A percentile compares a stretch with the other conserved stretches of the same genome.
These are phyloP conservation scores for Lycocorax pyrrhopterus DNA, from an alignment of 2,113 vertebrate genomes.

Conservation along the genomic window DNA sequence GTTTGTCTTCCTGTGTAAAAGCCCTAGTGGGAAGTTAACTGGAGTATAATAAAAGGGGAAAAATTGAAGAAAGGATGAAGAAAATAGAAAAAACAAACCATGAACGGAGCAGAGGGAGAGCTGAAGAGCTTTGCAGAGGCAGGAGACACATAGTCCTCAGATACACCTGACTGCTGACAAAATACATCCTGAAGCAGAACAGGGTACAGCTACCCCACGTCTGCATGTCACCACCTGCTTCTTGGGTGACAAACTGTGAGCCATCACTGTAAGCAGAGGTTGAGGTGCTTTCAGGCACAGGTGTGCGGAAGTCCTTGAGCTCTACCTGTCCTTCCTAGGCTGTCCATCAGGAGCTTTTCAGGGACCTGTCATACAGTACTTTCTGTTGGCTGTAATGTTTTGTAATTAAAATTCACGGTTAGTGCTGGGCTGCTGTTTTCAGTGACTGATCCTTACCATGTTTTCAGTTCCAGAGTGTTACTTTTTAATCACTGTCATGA, in stretches of 20 bases:
- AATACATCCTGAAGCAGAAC: background rate
- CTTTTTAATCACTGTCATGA: background rate
- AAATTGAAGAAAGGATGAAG: background rate
- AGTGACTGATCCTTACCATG: background rate
- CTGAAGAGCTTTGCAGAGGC: background rate
- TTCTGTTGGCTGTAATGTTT: background rate
- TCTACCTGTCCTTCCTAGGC: background rate
- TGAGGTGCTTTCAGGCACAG: background rate
- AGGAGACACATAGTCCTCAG: background rate
- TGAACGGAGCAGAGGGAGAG: background rate
- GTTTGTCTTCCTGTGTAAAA: background rate
- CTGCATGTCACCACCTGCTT: background rate
- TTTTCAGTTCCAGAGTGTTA: background rate
- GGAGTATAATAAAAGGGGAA: background rate
- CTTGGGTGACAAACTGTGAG: background rate
- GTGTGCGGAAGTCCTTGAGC: background rate
- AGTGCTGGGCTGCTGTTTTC: background rate
- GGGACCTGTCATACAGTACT: background rate
- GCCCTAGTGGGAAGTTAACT: background rate
- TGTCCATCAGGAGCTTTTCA: background rate
- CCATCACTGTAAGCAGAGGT: background rate
- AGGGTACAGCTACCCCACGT: background rate
- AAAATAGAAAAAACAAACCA: background rate
- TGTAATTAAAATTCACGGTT: background rate
- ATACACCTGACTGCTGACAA: background rate